Conservation (phyloP, 2,113 vertebrate species). For the Cyanoramphus novaezelandiae region DNA sequence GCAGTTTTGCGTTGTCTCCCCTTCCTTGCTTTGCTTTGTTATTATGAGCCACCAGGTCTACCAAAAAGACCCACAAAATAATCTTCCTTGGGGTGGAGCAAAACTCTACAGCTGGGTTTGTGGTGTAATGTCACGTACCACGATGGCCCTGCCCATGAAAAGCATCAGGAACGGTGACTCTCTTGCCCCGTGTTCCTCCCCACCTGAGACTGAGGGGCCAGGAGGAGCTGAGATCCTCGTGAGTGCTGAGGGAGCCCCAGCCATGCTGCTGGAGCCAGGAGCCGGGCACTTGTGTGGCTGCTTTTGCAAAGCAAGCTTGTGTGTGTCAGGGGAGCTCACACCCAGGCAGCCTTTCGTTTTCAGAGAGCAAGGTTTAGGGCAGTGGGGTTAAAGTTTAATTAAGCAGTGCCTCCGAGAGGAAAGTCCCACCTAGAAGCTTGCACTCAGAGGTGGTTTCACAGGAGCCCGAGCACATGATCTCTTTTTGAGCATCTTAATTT, state of each 20-base stretch:
- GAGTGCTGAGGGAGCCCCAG: background rate
- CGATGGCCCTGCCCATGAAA: background rate
- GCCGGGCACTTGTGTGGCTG: rapidly evolving
- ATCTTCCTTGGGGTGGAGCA: background rate
- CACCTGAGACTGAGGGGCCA: rapidly evolving
- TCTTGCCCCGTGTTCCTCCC: rapidly evolving
- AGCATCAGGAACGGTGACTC: background rate
- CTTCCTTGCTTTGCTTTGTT: background rate
- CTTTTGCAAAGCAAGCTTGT: rapidly evolving
- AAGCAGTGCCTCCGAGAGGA: background rate
- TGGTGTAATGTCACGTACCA: too few relatives aligned
- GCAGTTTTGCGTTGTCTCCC: background rate
- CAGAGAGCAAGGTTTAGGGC: too few relatives aligned
- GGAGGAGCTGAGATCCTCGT: rapidly evolving
- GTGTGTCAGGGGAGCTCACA: background rate
- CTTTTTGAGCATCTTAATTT: background rate
- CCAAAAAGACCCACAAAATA: background rate
- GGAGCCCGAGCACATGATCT: background rate
- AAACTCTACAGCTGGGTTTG: background rate
- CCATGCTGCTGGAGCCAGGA: background rate
- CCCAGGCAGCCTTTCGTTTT: background rate
- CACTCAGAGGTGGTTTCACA: background rate
- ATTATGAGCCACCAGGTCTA: background rate
- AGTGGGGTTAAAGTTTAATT: background rate
- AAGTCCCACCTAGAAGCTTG: background rate